Percentiles rank a stretch among this genome's conserved stretches.
phyloP scores from a whole-genome alignment of 2,797 vertebrate species.

The Sebastes hubbsi region DNA sequence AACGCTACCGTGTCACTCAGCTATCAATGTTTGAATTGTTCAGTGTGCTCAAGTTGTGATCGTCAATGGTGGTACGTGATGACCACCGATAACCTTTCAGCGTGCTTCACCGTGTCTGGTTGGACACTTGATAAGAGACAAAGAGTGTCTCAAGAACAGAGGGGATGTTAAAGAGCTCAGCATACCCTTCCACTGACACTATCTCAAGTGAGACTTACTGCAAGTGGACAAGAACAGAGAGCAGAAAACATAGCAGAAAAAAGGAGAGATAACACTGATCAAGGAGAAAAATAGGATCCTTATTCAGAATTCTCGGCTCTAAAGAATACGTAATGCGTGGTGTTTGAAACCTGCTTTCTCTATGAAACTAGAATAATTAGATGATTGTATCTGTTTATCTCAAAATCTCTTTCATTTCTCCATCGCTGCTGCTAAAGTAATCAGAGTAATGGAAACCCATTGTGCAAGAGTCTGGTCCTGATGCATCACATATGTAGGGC shows the following conservation, averaged over 20 bases:
- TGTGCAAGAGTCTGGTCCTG: not conserved
- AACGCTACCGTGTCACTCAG: not conserved
- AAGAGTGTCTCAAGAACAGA: slow-evolving; percentile 65
- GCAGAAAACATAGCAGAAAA: slow-evolving; percentile 42
- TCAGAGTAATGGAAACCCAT: not conserved
- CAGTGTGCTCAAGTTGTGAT: slow-evolving; percentile 32
- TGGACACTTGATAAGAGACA: slow-evolving; percentile 65
- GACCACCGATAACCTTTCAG: slow-evolving; percentile 69
- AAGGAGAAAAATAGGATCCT: slow-evolving; percentile 71
- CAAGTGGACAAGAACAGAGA: slow-evolving; percentile 65
- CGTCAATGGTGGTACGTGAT: slow-evolving; percentile 44
- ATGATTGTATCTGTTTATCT: slow-evolving; percentile 36
- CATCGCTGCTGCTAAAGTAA: not conserved
- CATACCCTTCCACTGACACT: slow-evolving; percentile 74
- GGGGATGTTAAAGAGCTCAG: slow-evolving; percentile 60
- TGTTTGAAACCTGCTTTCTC: slow-evolving; percentile 19
- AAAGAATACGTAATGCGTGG: slow-evolving; percentile 28
- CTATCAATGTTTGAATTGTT: not conserved
- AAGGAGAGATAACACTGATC: slow-evolving; percentile 76
- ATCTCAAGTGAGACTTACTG: slow-evolving; percentile 78
- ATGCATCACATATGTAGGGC: not conserved
- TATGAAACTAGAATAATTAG: slow-evolving; percentile 50
- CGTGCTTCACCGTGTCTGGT: slow-evolving; percentile 58
- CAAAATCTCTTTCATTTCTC: slow-evolving; percentile 9
- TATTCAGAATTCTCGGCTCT: slow-evolving; percentile 40